Evolutionary conservation across 2,113 vertebrate species (phyloP), one percentile per base, ranked within the genome.

Genomic region (Marmota monax): DNA sequence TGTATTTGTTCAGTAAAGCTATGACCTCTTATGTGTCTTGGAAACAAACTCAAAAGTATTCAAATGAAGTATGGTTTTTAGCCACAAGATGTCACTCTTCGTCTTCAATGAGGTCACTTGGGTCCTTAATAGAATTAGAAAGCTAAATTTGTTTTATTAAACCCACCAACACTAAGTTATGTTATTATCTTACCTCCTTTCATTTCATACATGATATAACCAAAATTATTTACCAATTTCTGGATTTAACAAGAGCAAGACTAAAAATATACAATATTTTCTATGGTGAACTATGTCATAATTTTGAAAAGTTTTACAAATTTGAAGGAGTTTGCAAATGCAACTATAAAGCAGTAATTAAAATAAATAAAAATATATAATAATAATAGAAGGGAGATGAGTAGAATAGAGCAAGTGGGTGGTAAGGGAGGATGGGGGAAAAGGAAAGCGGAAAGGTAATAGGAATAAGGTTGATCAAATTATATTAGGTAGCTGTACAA

Each of bases 31-130:
- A 18, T 34, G 32, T 56, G 2, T 23, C 23, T 27, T 45, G 37
- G 8, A 95, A 91, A 84, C 25, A 94, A 91, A 84, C 25, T 83
- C 16, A 65, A 48, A 78, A 94, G 39, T 58, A 6, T 65, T 32
- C n/a, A 74, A 56, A 39, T 23, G 6, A 14, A 45, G 67, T 27
- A 63, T 70, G 17, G 0, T 23, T 83, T 82, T 74, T 34, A 92
- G 32, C 98, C 98, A 98, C 97, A 96, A 98, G 98, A 84, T 98
- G 98, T 98, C 98, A 93, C 72, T 61, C 34, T 97, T 83, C 29
- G 1, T n/a, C 92, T 96, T 4, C 72, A 17, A 6, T 72, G 95
- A 88, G 90, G 34, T 84, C 25, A 72, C 2, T 51, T 29, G 4
- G 29, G 4, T 58, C 22, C 3, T 25, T 74, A 39, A 20, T 4